Percentiles rank a stretch among this genome's conserved stretches.
Conservation (phyloP, 2,888 invertebrate species). For the Xestia rhomboidea region DNA sequence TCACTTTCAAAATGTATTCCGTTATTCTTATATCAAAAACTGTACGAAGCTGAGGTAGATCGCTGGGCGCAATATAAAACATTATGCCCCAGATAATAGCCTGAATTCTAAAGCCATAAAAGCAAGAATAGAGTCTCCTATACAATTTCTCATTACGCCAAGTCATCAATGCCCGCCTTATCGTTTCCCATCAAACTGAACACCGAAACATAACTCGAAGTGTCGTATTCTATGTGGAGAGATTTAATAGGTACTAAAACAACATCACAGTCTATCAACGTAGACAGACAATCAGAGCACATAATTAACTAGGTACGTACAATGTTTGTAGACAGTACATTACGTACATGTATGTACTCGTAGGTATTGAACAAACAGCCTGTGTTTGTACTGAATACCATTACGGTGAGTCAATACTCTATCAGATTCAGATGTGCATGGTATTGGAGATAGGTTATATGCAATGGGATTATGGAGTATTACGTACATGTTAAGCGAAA, state of each 20-base stretch:
- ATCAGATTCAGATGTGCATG: conserved; percentile 25
- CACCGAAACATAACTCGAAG: conserved; percentile 3
- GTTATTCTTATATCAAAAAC: too few species aligned
- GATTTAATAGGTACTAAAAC: conserved; percentile 37
- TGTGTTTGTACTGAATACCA: conserved; percentile 51
- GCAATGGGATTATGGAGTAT: background rate
- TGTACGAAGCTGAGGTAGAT: background rate
- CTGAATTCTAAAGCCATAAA: background rate
- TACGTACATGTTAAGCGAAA: background rate
- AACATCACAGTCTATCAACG: conserved; percentile 31
- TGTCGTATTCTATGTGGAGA: conserved; percentile 6
- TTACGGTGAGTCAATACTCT: conserved; percentile 53
- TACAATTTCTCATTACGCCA: conserved; percentile 19
- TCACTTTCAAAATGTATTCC: background rate
- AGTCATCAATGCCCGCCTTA: conserved; percentile 1
- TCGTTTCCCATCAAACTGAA: conserved; percentile 19
- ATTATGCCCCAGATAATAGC: background rate
- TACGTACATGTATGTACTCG: conserved; percentile 9
- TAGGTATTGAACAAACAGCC: conserved; percentile 14
- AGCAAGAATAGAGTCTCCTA: conserved; percentile 7
- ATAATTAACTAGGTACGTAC: conserved; percentile 41
- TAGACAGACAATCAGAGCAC: conserved; percentile 42
- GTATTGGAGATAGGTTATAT: conserved; percentile 16
- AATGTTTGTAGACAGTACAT: conserved; percentile 16
- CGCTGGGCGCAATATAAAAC: background rate